Conservation (phyloP, 2,797 vertebrate species). For the Acanthopagrus latus region DNA sequence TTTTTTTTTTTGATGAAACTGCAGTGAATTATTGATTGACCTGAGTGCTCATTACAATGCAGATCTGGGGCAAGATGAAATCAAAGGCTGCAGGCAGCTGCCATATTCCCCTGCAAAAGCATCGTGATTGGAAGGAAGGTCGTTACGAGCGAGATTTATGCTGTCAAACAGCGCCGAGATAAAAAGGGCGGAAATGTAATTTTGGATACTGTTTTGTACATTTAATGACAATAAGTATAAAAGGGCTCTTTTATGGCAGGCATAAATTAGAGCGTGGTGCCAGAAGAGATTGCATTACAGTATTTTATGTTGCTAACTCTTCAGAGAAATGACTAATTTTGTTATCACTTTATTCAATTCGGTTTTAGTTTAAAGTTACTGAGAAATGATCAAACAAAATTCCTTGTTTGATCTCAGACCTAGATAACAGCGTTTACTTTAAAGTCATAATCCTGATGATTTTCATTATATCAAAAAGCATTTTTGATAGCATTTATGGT, state of each 20-base stretch:
- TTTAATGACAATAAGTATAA: slow-evolving; percentile 64
- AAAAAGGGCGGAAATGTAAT: slow-evolving; percentile 58
- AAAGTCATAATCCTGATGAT: slow-evolving; percentile 1
- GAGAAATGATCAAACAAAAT: slow-evolving; percentile 22
- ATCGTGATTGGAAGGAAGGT: slow-evolving; percentile 63
- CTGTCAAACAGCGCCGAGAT: slow-evolving; percentile 66
- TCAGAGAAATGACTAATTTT: slow-evolving; percentile 20
- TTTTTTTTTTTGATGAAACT: slow-evolving; percentile 75
- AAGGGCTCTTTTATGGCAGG: slow-evolving; percentile 31
- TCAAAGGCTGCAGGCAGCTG: slow-evolving; percentile 87
- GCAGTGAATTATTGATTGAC: slow-evolving; percentile 93
- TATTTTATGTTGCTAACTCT: not conserved
- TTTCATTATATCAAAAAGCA: not conserved
- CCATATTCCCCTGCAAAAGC: slow-evolving; percentile 73
- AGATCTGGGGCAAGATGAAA: slow-evolving; percentile 87
- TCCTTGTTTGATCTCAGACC: slow-evolving; percentile 25
- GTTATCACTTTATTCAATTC: slow-evolving; percentile 11
- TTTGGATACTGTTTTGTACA: slow-evolving; percentile 56
- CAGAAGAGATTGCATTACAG: not conserved
- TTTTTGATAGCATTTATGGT: slow-evolving; percentile 8
- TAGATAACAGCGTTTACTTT: slow-evolving; percentile 5
- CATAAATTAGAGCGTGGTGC: slow-evolving; percentile 17
- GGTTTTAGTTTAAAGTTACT: slow-evolving; percentile 13
- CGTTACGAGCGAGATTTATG: slow-evolving; percentile 66
- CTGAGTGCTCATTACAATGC: slow-evolving; percentile 87